These are phyloP conservation scores for Poliocrania exsul DNA, from an alignment of 2,797 vertebrate species.

Conservation along the genomic window DNA sequence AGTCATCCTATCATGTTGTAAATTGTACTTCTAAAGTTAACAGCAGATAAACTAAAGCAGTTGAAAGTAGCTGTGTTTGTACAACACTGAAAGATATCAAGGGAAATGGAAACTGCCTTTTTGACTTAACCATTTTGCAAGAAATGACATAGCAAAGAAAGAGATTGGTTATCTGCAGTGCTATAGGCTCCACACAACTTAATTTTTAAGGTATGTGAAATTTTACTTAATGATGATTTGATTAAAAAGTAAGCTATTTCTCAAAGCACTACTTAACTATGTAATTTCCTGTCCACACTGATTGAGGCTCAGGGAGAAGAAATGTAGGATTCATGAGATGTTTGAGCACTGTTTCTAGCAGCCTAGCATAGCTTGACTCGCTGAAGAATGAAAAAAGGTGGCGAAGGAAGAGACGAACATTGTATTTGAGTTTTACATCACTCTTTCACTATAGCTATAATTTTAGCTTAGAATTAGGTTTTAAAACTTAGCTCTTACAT, in stretches of 20 bases:
- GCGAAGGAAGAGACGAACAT: background rate
- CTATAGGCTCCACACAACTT: background rate
- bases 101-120: background rate
- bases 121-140: background rate
- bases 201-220: background rate
- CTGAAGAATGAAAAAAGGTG: background rate
- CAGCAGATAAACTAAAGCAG: conserved; percentile 15
- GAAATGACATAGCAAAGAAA: background rate
- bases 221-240: background rate
- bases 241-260: background rate
- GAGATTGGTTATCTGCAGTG: background rate
- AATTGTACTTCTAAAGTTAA: conserved; percentile 27
- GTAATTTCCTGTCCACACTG: background rate
- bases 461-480: conserved; percentile 10
- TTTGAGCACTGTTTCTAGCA: background rate
- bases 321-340: background rate
- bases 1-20: conserved; percentile 11
- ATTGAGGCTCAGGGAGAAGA: background rate
- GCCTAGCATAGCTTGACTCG: background rate
- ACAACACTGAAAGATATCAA: conserved; percentile 1
- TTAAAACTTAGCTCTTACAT: background rate
- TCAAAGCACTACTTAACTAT: background rate
- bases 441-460: background rate
- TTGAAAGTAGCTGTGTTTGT: conserved; percentile 25
- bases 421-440: background rate